Base-by-base conservation (phyloP, 2,797 vertebrate genomes). In the Arnoldichthys spilopterus region DNA sequence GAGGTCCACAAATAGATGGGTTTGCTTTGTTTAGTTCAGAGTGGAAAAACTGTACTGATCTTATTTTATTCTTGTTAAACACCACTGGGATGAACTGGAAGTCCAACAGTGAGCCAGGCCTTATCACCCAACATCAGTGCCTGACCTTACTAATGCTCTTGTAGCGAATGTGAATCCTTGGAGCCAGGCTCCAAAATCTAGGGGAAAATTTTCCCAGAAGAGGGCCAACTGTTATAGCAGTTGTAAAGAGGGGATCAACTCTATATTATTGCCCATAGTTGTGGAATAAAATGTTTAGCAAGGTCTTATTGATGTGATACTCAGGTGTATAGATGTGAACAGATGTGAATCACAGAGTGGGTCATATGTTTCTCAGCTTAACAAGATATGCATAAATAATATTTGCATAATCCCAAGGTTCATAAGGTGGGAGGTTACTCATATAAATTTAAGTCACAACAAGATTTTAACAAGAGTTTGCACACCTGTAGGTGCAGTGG, bases 351-450 rank as follows among this genome's bases (percentile, higher is more conserved):
- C 72, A 54, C 40, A n/a, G 40, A 2, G 18, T 40, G 18, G 59
- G 34, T 51, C 13, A 64, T 68, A 24, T 63, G 61, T 47, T 68
- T 71, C 63, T 73, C 22, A 64, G 11, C 56, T 77, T 76, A 54
- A 79, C 75, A 43, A 82, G 76, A 58, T 5, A 18, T 49, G 66
- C 74, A 73, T 85, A 79, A 79, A 77, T 71, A 68, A 28, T 18
- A 26, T 62, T 59, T 47, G 47, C 66, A 7, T 81, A 67, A 49
- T 72, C 59, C 51, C 28, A 16, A 37, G 34, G 61, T 47, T 64
- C 45, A 68, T 79, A 72, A 54, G 28, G 62, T 61, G 58, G 56
- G 66, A 58, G 54, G 68, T 22, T 75, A 28, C 37, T 49, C 49
- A 49, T 47, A 11, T 2, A 1, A 26, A 6, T 49, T 79, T 66